These are phyloP conservation scores for Pterophyllum scalare DNA, from an alignment of 2,113 vertebrate species.

Conservation along the genomic window DNA sequence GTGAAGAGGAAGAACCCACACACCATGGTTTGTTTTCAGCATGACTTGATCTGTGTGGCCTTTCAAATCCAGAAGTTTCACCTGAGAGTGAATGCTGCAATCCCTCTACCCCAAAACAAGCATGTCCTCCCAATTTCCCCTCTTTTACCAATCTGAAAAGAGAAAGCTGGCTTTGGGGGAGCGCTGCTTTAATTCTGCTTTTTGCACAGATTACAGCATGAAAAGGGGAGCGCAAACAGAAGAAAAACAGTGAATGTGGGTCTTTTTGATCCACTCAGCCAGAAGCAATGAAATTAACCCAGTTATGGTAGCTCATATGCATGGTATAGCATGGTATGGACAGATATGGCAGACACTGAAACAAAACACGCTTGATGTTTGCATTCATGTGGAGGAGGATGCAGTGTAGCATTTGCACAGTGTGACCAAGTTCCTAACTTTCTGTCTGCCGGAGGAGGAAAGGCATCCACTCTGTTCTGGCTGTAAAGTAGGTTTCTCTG, in stretches of 20 bases:
- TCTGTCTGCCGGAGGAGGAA: conserved; percentile 27
- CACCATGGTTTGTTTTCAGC: neutral
- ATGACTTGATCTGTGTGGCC: neutral
- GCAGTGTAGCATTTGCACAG: conserved; percentile 32
- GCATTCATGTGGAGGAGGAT: conserved; percentile 48
- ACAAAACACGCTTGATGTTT: conserved; percentile 56
- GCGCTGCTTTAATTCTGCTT: conserved; percentile 55
- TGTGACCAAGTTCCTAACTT: conserved; percentile 58
- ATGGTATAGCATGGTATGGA: conserved; percentile 55
- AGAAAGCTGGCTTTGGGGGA: conserved; percentile 44
- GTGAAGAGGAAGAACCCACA: neutral
- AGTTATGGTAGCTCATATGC: conserved; percentile 56
- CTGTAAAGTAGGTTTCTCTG: conserved; percentile 37
- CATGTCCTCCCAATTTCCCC: conserved; percentile 42
- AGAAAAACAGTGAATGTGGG: conserved; percentile 45
- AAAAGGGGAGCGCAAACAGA: conserved; percentile 57
- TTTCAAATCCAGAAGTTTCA: conserved; percentile 42
- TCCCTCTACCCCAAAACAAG: conserved; percentile 23
- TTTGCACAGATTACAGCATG: conserved; percentile 66
- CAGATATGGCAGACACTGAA: conserved; percentile 67
- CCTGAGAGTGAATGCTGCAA: conserved; percentile 41
- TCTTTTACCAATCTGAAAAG: conserved; percentile 48
- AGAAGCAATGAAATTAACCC: conserved; percentile 70
- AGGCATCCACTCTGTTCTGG: conserved; percentile 8
- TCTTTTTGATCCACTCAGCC: conserved; percentile 71